Percentiles rank a stretch among this genome's conserved stretches.
These are phyloP conservation scores for Poecilia wingei DNA, from an alignment of 2,797 vertebrate genomes.

Conservation along the genomic window DNA sequence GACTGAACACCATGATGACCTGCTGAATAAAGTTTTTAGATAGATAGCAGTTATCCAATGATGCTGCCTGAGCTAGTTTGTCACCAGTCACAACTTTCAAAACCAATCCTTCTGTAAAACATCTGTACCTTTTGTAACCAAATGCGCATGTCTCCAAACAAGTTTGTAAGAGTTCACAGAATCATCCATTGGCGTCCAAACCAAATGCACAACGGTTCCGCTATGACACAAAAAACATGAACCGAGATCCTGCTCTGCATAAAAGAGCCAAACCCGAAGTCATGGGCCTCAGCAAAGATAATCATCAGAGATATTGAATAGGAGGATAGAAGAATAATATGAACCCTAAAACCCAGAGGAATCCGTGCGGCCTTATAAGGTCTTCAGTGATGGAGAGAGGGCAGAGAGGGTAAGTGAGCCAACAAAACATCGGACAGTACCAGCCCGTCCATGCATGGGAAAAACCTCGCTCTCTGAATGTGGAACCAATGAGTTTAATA, in stretches of 20 bases:
- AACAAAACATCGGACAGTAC: conserved; percentile 50
- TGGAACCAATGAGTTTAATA: conserved; percentile 38
- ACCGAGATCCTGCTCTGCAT: conserved; percentile 67
- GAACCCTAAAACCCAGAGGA: conserved; percentile 66
- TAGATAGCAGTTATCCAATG: conserved; percentile 29
- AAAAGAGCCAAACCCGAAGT: conserved; percentile 69
- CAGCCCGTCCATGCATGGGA: conserved; percentile 36
- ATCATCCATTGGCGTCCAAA: conserved; percentile 54
- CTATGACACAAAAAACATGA: conserved; percentile 59
- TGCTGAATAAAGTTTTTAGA: conserved; percentile 10
- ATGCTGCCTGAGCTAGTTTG: conserved; percentile 30
- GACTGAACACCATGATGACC: conserved; percentile 7
- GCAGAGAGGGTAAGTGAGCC: conserved; percentile 44
- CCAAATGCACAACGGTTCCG: conserved; percentile 58
- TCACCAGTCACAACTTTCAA: conserved; percentile 37
- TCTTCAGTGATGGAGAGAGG: conserved; percentile 41
- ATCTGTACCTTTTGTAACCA: conserved; percentile 39
- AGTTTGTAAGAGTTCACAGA: conserved; percentile 40
- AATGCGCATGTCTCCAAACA: conserved; percentile 53
- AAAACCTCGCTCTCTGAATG: conserved; percentile 21
- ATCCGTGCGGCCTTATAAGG: conserved; percentile 71
- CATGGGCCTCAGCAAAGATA: conserved; percentile 70
- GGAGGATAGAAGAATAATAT: conserved; percentile 72
- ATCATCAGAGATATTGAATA: conserved; percentile 72
- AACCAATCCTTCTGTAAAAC: conserved; percentile 42